Base-by-base conservation (phyloP, 2,888 invertebrate species). In the Meandrusa payeni region DNA sequence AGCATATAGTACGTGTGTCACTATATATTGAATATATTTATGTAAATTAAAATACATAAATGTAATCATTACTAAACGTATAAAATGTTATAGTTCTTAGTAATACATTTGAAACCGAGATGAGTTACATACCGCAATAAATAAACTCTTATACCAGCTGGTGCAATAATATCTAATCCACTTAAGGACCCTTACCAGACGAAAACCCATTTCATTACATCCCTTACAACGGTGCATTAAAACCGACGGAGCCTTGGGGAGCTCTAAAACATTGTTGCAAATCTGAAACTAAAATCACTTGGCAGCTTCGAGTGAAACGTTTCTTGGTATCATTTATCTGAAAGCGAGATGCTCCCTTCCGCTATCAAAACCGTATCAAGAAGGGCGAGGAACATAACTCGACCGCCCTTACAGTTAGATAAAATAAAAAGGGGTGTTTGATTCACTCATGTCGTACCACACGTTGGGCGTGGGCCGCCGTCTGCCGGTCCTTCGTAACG, bases 311-410 rank as follows among this genome's bases (percentile, higher is more conserved):
- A 52, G 46, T 31, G 44, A 36, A 43, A 47, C 38, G 41, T 39
- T 34, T 40, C 62, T 68, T 62, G 58, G 64, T 74, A 81, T 80
- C 75, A 81, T 85, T 86, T 86, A 85, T 79, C 76, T 85, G 71
- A 83, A 77, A 83, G 79, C 78, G n/a, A n/a, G n/a, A n/a, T 72
- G 69, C 71, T 73, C 79, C 85, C 79, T 77, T 74, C 75, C 70
- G 76, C 79, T 74, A 86, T 86, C 83, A 86, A 83, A 86, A 82
- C 82, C 79, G 78, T 78, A 86, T 86, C 83, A 85, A 83, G 77
- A 69, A 78, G 78, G 83, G 79, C 68, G 75, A 75, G 67, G 76
- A 72, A 71, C 77, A 80, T 85, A 82, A 85, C 82, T 75, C 76
- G 66, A 76, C 85, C 85, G 69, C 82, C 85, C 83, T 81, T 70